Evolutionary conservation across 2,797 vertebrate species (phyloP).

Genomic region (Syndactyla subalaris): DNA sequence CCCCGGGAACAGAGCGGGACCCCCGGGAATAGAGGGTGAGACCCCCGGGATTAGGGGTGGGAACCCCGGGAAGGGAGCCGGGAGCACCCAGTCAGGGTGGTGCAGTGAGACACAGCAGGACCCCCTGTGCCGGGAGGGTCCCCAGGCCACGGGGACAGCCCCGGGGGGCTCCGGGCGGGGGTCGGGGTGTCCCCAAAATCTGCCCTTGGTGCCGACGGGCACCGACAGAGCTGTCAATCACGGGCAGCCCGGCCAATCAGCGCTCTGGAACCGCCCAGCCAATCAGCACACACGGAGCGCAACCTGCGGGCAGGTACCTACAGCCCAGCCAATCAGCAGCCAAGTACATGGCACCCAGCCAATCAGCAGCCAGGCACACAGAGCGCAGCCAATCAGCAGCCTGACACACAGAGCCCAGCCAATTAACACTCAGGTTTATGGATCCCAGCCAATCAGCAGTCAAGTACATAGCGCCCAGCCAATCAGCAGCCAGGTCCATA

Average conservation of each 20-base stretch:
- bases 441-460: background rate
- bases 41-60: no score
- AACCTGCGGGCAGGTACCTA: no score
- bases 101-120: no score
- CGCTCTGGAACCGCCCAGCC: background rate
- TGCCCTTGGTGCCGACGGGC: background rate
- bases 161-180: no score
- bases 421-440: background rate
- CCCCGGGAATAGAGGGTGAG: no score
- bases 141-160: background rate
- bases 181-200: background rate
- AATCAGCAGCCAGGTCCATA: fast-evolving
- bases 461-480: fast-evolving
- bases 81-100: background rate
- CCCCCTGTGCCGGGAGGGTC: no score
- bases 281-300: background rate
- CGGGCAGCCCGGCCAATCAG: background rate
- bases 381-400: background rate
- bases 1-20: no score
- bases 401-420: fast-evolving
- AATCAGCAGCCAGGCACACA: fast-evolving
- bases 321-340: background rate
- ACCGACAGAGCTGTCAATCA: background rate
- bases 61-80: no score
- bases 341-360: no score